Evolutionary conservation across 1,140 invertebrate genomes (phyloP), one percentile per base, ranked within the genome.

Genomic region (Nephila pilipes): DNA sequence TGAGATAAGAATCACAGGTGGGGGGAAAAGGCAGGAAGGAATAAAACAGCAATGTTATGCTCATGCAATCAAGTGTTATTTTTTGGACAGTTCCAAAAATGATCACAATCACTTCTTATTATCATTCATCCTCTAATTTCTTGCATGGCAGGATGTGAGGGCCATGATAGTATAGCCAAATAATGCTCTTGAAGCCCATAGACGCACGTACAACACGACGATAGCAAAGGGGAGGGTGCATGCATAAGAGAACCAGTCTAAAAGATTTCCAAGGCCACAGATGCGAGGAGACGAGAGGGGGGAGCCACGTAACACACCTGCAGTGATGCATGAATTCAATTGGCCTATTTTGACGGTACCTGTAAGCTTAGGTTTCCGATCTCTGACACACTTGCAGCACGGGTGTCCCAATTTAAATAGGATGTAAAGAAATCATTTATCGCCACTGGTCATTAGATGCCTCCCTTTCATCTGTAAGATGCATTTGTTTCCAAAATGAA

Each of bases 251-350:
- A 93, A 93, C 83, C 69, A 79, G 83, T 93, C 85, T 87, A 38
- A 46, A 46, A 63, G 54, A 18, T 75, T 87, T 87, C 91, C 91
- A 87, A 87, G 85, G 91, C 85, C 85, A 93, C 83, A 87, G 91
- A 63, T 93, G 83, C 65, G 83, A 58, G 65, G 79, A 36, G 69
- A 38, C 8, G 58, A 57, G 80, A 32, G 69, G 54, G 80, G 57
- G 58, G 83, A 93, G 91, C 85, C 83, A 93, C 85, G 85, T 87
- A 93, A 87, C 85, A 93, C 91, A 93, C 83, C 91, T 93, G 91
- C 91, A 93, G 83, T 87, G 91, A 93, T 63, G 91, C 91, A 93
- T 87, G 85, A 69, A 93, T 87, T 87, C 85, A 93, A 87, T 93
- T 93, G 91, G 91, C 91, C 91, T 85, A 85, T 87, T 93, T 93